Evolutionary conservation across 2,888 invertebrate genomes (phyloP).

Genomic region (Caenorhabditis doughertyi): DNA sequence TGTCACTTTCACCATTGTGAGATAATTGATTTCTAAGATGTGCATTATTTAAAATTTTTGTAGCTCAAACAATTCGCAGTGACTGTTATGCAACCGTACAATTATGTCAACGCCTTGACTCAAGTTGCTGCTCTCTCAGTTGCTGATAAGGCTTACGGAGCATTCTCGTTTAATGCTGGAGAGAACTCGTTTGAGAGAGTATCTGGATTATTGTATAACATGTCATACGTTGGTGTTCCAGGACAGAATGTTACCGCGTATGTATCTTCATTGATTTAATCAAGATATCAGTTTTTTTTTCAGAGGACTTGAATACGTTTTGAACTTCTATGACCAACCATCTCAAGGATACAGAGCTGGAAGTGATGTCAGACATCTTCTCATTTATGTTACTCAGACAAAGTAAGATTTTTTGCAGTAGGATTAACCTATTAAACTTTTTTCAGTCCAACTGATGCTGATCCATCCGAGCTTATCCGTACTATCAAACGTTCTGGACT

Average conservation of each 20-base stretch:
- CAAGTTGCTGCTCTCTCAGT: slow-evolving; percentile 65
- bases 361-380: slow-evolving; percentile 67
- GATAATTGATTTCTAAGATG: neutral
- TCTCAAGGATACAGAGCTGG: slow-evolving; percentile 68
- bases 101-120: slow-evolving; percentile 27
- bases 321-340: slow-evolving; percentile 56
- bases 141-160: slow-evolving; percentile 58
- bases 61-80: slow-evolving; percentile 63
- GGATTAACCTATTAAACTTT: neutral
- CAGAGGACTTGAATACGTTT: slow-evolving; percentile 66
- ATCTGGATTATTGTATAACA: slow-evolving; percentile 34
- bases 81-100: slow-evolving; percentile 49
- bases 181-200: slow-evolving; percentile 54
- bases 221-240: slow-evolving; percentile 51
- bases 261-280: neutral
- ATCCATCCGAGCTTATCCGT: slow-evolving; percentile 65
- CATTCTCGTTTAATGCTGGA: slow-evolving; percentile 67
- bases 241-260: slow-evolving; percentile 70
- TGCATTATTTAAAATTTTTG: slow-evolving; percentile 8
- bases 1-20: slow-evolving; percentile 52
- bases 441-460: slow-evolving; percentile 73
- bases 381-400: slow-evolving; percentile 75
- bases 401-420: slow-evolving; percentile 67
- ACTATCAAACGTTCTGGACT: slow-evolving; percentile 64
- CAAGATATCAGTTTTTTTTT: slow-evolving; percentile 7